These are phyloP conservation scores for Cheiracanthium punctorium DNA, from an alignment of 2,888 invertebrate species.

Conservation along the genomic window DNA sequence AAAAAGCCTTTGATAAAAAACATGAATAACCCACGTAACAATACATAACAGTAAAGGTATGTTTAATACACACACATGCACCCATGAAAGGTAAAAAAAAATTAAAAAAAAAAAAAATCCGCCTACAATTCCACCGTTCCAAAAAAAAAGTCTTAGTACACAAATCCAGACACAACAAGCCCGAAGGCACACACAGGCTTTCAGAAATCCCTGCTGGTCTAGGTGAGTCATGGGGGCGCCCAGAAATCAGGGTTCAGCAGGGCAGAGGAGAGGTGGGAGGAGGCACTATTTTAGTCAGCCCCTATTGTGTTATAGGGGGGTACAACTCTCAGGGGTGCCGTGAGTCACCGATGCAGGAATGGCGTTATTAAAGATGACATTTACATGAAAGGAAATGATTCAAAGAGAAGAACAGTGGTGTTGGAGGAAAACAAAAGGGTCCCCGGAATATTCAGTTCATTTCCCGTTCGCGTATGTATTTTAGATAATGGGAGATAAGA, in stretches of 20 bases:
- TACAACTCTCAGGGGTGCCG: conserved; percentile 31
- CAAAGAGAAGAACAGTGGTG: neutral
- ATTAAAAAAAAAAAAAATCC: neutral
- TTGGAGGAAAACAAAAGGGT: neutral
- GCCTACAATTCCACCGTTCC: neutral
- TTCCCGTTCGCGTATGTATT: neutral
- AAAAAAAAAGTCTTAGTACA: neutral
- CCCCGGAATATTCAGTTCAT: too few relatives aligned
- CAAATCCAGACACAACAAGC: conserved; percentile 32
- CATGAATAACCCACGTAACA: neutral
- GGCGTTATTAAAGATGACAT: conserved; percentile 59
- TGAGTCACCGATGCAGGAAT: conserved; percentile 32
- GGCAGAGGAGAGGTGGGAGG: conserved; percentile 2
- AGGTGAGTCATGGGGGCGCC: conserved; percentile 36
- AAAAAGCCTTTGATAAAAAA: too few relatives aligned
- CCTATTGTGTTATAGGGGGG: conserved; percentile 13
- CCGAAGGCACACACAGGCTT: conserved; percentile 14
- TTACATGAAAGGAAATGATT: conserved; percentile 24
- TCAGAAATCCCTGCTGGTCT: conserved; percentile 39
- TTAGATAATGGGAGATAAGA: too few relatives aligned
- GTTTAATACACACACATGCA: neutral
- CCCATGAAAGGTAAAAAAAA: conserved; percentile 12
- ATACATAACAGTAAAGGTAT: neutral
- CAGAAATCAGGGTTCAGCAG: conserved; percentile 15
- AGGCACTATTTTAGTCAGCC: conserved; percentile 37